Evolutionary conservation across 2,888 invertebrate species (phyloP).

Genomic region (Actias luna): DNA sequence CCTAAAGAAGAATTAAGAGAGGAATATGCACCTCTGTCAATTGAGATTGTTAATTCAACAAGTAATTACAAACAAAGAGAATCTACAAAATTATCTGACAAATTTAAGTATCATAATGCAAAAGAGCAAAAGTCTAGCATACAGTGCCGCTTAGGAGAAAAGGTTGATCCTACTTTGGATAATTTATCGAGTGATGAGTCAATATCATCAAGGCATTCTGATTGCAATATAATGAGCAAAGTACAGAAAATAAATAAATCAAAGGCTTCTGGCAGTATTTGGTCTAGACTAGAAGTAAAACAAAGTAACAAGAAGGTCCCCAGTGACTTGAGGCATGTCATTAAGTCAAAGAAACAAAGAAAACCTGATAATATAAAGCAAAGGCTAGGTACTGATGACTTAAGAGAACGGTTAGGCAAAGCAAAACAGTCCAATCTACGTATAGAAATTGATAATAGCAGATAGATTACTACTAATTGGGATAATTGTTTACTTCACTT

Average conservation of each 20-base stretch:
- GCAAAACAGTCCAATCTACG: slow-evolving; percentile 67
- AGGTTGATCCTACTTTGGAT: slow-evolving; percentile 44
- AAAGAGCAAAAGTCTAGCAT: slow-evolving; percentile 39
- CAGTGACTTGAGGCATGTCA: slow-evolving; percentile 63
- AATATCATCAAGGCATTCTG: slow-evolving; percentile 51
- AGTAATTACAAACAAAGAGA: slow-evolving; percentile 52
- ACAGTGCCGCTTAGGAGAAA: slow-evolving; percentile 64
- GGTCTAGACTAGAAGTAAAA: slow-evolving; percentile 78
- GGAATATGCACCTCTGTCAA: slow-evolving; percentile 65
- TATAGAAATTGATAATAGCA: slow-evolving; percentile 74
- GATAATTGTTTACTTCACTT: background rate
- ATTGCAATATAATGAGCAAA: slow-evolving; percentile 75
- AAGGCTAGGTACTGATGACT: slow-evolving; percentile 56
- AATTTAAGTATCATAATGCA: slow-evolving; percentile 54
- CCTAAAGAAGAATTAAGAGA: slow-evolving; percentile 41
- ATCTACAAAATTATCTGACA: slow-evolving; percentile 60
- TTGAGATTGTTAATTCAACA: slow-evolving; percentile 65
- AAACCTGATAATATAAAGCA: slow-evolving; percentile 62
- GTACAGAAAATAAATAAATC: slow-evolving; percentile 70
- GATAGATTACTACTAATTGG: background rate
- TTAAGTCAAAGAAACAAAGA: slow-evolving; percentile 56
- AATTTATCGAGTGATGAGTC: slow-evolving; percentile 49
- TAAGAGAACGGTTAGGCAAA: slow-evolving; percentile 64
- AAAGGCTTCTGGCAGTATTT: slow-evolving; percentile 72
- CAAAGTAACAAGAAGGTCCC: slow-evolving; percentile 37